These are phyloP conservation scores for Leptatherina wallacei DNA, from an alignment of 2,797 vertebrate species.

Conservation along the genomic window DNA sequence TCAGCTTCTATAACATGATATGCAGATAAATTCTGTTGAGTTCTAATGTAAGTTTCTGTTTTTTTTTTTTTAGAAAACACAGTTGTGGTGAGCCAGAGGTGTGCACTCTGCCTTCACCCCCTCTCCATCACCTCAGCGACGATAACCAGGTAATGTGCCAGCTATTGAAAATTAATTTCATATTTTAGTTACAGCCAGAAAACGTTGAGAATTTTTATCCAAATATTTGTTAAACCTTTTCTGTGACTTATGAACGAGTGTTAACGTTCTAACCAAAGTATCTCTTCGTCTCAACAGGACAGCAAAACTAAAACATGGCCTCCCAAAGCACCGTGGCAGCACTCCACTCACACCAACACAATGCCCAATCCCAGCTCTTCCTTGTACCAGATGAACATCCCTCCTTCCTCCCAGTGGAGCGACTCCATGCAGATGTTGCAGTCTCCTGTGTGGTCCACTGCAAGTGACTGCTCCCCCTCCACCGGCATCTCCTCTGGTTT, in stretches of 20 bases:
- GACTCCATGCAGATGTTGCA: constrained; percentile 97
- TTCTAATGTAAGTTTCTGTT: neutral
- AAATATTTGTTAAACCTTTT: neutral
- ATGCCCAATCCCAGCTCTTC: constrained; percentile 91
- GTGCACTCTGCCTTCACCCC: constrained; percentile 91
- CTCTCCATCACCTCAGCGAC: constrained; percentile 89
- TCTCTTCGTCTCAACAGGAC: constrained; percentile 83
- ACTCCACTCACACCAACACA: constrained; percentile 86
- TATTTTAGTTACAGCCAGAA: neutral
- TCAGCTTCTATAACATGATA: neutral
- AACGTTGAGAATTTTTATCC: neutral
- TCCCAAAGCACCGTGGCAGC: constrained; percentile 98
- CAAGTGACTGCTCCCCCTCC: constrained; percentile 87
- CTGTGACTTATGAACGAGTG: neutral
- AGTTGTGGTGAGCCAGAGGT: constrained; percentile 96
- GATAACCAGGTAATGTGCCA: constrained; percentile 89
- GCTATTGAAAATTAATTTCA: neutral
- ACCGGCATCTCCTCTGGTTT: constrained; percentile 87
- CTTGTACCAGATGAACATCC: constrained; percentile 91
- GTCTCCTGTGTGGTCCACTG: constrained; percentile 93
- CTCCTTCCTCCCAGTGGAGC: constrained; percentile 93
- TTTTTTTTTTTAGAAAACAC: constrained; percentile 87
- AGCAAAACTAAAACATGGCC: constrained; percentile 99
- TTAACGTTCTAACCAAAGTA: neutral
- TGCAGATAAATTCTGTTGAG: neutral